These are phyloP conservation scores for Caretta caretta DNA, from an alignment of 2,113 vertebrate species.

Conservation along the genomic window DNA sequence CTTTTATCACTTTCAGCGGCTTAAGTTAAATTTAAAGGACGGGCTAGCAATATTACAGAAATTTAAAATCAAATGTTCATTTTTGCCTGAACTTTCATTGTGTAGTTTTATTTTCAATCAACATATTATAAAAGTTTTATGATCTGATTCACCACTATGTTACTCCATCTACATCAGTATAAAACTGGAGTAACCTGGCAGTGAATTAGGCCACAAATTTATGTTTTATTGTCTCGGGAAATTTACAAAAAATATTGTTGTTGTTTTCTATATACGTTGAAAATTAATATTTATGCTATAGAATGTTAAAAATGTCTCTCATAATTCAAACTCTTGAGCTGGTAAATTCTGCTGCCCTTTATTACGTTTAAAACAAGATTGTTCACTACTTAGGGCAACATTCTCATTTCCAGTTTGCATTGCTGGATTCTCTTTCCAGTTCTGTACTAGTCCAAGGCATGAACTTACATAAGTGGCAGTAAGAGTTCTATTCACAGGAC, in stretches of 20 bases:
- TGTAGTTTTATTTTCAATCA: neutral
- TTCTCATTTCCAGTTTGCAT: neutral
- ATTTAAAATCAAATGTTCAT: neutral
- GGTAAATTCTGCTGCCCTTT: neutral
- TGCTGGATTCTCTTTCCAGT: neutral
- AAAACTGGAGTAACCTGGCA: neutral
- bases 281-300: neutral
- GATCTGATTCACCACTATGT: neutral
- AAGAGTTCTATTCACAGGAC: neutral
- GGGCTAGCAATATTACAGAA: neutral
- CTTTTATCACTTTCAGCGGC: neutral
- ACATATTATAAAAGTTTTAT: neutral
- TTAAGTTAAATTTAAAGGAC: neutral
- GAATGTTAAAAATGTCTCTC: slow-evolving; percentile 9
- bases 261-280: neutral
- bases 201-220: neutral
- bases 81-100: neutral
- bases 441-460: neutral
- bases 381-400: neutral
- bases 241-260: neutral
- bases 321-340: neutral
- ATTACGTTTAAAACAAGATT: neutral
- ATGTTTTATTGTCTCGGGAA: neutral
- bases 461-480: neutral
- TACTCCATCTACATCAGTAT: neutral